Percentiles rank a stretch among this genome's conserved stretches.
Conservation (phyloP, 2,797 vertebrate genomes). For the Pogonophryne albipinna region DNA sequence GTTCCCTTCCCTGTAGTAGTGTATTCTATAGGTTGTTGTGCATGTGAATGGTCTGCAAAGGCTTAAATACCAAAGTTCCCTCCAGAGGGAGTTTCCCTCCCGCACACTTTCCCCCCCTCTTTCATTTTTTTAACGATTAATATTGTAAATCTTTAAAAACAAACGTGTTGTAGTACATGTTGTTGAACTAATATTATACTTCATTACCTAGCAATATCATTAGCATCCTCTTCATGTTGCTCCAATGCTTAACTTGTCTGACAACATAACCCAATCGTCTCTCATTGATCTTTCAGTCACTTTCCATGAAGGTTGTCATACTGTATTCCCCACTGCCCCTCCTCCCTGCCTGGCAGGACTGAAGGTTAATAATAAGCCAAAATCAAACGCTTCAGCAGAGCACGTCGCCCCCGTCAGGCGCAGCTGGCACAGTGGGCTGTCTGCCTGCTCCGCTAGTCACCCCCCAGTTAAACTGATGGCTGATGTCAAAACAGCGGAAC, state of each 20-base stretch:
- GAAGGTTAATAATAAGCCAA: conserved; percentile 66
- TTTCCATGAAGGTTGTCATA: conserved; percentile 60
- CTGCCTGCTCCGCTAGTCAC: conserved; percentile 26
- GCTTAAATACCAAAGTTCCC: no score
- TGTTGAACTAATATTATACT: not conserved
- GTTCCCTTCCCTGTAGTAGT: no score
- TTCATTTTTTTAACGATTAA: no score
- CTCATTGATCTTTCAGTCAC: conserved; percentile 32
- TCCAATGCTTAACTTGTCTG: not conserved
- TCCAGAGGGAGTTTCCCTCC: no score
- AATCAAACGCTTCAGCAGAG: conserved; percentile 59
- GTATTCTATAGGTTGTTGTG: no score
- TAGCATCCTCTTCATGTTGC: not conserved
- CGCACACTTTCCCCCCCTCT: no score
- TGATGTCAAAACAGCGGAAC: conserved; percentile 31
- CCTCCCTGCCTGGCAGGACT: conserved; percentile 24
- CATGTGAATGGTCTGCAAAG: no score
- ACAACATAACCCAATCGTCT: conserved; percentile 6
- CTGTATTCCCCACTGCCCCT: conserved; percentile 22
- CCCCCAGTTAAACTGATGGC: conserved; percentile 45
- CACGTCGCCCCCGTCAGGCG: conserved; percentile 32
- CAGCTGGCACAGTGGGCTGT: conserved; percentile 43
- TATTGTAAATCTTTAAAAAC: no score
- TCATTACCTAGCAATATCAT: not conserved
- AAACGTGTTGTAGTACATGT: no score